Conservation (phyloP, 2,797 vertebrate genomes). For the Erethizon dorsatum region DNA sequence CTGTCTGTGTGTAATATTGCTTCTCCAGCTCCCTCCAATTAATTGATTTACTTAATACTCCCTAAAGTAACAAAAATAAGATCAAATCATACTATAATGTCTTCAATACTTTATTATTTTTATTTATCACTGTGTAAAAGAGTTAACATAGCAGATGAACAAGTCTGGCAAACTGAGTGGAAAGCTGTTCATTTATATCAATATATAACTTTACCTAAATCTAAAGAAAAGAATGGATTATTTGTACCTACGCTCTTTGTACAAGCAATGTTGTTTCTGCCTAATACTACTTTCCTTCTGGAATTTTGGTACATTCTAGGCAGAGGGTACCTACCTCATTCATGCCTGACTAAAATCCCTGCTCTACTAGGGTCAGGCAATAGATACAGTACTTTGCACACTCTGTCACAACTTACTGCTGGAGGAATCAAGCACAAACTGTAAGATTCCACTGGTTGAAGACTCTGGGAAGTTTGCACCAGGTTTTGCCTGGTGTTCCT, state of each 20-base stretch:
- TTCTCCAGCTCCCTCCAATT: slow-evolving; percentile 98
- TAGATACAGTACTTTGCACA: background rate
- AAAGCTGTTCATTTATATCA: slow-evolving; percentile 5
- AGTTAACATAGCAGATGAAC: slow-evolving; percentile 11
- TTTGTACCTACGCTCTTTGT: background rate
- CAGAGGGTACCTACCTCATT: background rate
- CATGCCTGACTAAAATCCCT: background rate
- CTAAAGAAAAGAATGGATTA: background rate
- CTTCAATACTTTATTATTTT: slow-evolving; percentile 4
- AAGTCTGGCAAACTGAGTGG: background rate
- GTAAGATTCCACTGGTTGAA: background rate
- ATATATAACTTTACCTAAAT: slow-evolving; percentile 10
- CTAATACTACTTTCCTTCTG: background rate
- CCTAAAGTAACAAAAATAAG: slow-evolving; percentile 89
- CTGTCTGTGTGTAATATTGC: slow-evolving; percentile 95
- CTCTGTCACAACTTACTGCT: background rate
- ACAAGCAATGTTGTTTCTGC: background rate
- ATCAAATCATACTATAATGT: slow-evolving; percentile 18
- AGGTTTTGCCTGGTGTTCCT: background rate
- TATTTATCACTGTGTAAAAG: slow-evolving; percentile 20
- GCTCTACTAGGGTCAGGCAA: background rate
- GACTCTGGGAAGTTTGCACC: background rate
- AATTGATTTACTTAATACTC: slow-evolving; percentile 97
- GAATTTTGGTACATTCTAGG: background rate
- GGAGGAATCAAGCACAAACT: background rate